Evolutionary conservation across 1,140 invertebrate genomes (phyloP), one percentile per base, ranked within the genome.

Genomic region (Zaprionus ghesquierei): DNA sequence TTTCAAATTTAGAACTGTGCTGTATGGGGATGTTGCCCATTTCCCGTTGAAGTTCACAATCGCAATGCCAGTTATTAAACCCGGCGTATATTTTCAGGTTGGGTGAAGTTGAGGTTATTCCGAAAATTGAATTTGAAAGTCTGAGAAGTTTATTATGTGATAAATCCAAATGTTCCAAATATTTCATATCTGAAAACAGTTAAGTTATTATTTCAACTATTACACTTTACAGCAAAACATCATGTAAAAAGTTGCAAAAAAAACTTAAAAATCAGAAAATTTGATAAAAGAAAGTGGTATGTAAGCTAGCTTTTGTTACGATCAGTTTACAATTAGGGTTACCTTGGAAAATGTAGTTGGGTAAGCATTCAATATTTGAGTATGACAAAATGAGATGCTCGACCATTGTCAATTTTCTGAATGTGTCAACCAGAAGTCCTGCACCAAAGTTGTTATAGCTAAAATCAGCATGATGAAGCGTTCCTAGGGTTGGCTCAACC

Each of bases 81-180:
- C 35, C 20, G 1, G 75, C 69, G 41, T 50, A 23, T 6, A 86
- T 74, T 22, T 31, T 41, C 6, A 84, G 27, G 46, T 79, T 77
- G 8, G 6, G 13, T 3, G 76, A 50, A 1, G 79, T 65, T 6
- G 63, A 49, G 3, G 23, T 62, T 53, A 69, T 41, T 1, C 79
- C 81, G 35, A 89, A 89, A 29, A 89, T 77, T 3, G 13, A 53
- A 10, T 35, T 50, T 0, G 68, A 70, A 15, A 89, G 31, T 6
- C 81, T 81, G 6, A 25, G 46, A 15, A 89, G 46, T 9, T 85
- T 74, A 35, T 89, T 89, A 18, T 81, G 12, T 1, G 84, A 89
- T 46, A 89, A 59, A 60, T 89, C 75, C 64, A 89, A 70, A 4
- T 49, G 38, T 15, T 62, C 18, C 62, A 89, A 69, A 41, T 61